Evolutionary conservation across 2,888 invertebrate genomes (phyloP), one percentile per base, ranked within the genome.

Genomic region (Xestobium rufovillosum): DNA sequence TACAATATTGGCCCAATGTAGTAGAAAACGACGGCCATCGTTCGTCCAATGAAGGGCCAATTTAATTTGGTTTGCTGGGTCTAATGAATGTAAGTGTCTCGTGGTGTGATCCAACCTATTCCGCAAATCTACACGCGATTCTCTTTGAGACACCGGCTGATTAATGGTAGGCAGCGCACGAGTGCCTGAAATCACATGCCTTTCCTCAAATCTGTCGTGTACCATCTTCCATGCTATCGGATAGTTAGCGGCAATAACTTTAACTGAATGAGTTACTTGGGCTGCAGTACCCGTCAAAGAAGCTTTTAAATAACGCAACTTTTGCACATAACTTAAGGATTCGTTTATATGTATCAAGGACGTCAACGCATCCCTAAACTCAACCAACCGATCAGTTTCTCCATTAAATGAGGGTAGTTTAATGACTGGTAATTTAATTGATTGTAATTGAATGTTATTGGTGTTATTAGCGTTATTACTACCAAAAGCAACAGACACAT

Each of bases 281-380:
- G 3, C 3, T 2, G 32, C 32, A 9, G 4, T 8, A 32, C 23
- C 23, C 2, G 3, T 3, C 9, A 32, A 15, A 8, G 10, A 10
- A 2, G 32, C 32, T 19, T 14, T 31, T 29, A 34, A 34, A 13
- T 34, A 34, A 28, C 27, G 34, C 2, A 34, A 34, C 11, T 14
- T 34, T 19, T 32, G 32, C 3, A 19, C 14, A 14, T 32, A 3
- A 3, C 3, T 32, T 14, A 32, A 23, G 9, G 32, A 2, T 2
- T 16, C 11, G 11, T 32, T 19, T 2, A 23, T 13, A n/a, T 32
- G 32, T 9, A 32, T 32, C 2, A 32, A 14, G 14, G 3, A 2
- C n/a, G 3, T 16, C 6, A 32, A 32, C 12, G 9, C 4, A 3
- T 34, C 34, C 2, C 16, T 2, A 28, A 26, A 34, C 9, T 26